Evolutionary conservation across 2,113 vertebrate species (phyloP), one percentile per base, ranked within the genome.

Genomic region (Notothenia rossii): DNA sequence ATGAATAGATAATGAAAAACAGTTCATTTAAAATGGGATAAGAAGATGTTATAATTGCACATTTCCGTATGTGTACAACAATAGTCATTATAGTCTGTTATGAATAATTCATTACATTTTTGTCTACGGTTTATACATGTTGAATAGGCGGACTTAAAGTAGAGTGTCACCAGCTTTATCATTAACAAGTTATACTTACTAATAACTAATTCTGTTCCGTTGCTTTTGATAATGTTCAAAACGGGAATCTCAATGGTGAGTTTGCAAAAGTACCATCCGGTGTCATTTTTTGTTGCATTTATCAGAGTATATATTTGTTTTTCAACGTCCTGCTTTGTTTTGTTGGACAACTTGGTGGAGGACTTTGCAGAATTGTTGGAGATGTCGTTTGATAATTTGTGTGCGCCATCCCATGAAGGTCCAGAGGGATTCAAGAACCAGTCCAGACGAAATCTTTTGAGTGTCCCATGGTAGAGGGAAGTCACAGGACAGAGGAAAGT

Each of bases 161-260:
- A 0, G 61, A 0, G 71, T 33, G n/a, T 70, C 15, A 54, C 0
- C 12, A 2, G 29, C 29, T 14, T 53, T 33, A 25, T 0, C 3
- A 53, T 11, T 22, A 13, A 22, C 7, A 66, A 12, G 9, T 22
- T n/a, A 71, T 50, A 93, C 94, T 95, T 92, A 93, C 90, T 1
- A 18, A 93, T 53, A 9, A 7, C 1, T 15, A 96, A 59, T 48
- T 81, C 0, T 0, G 66, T 91, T 64, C 65, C 72, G 0, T 4
- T 63, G 76, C 73, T 92, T 0, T 0, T 0, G 22, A 0, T 5
- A 1, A 1, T 0, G 0, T 0, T 0, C 20, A n/a, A 25, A 3
- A 0, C 0, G 2, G 95, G 94, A 56, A 94, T 94, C 13, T 95
- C 94, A 0, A 0, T 0, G 0, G 4, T 68, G 0, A 56, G 25